Evolutionary conservation across 2,113 vertebrate genomes (phyloP), one percentile per base, ranked within the genome.

Genomic region (Bos javanicus): DNA sequence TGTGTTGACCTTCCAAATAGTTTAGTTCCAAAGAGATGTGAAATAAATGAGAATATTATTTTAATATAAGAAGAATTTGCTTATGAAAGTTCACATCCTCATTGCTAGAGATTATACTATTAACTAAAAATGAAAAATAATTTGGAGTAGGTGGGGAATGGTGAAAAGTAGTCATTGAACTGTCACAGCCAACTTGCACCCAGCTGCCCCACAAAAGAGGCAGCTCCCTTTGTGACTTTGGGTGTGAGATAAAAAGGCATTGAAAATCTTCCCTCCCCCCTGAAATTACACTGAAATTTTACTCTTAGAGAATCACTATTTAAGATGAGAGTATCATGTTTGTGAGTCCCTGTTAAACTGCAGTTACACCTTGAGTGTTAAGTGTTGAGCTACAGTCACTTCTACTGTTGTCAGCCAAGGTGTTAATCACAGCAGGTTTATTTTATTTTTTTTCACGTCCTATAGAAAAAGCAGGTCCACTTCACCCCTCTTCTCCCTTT

Each of bases 401-500:
- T 48, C 48, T 48, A 57, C 43, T 67, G 19, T 92, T 21, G 16
- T 67, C 26, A 74, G 81, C 50, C 62, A 39, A 52, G 15, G 62
- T 94, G 87, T 92, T 67, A 76, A 95, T 92, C 26, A 56, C 33
- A 87, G 28, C 89, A 96, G 14, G 25, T 60, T 95, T 90, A 28
- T 92, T 90, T 96, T 54, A 4, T 39, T 71, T 90, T 90, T 90
- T 33, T 93, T 46, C 33, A 80, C 2, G 7, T 39, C 48, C 87
- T 50, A 7, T 16, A 62, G 86, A 76, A 54, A 87, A 83, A 92
- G 62, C 30, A n/a, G 6, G n/a, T 26, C 36, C 5, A 6, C 2
- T 93, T 56, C 15, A 39, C 8, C 30, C 23, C 11, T n/a, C 3
- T 17, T 36, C 48, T 84, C 62, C 74, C 57, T n/a, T 88, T 56